Percentiles rank a stretch among this genome's conserved stretches.
Conservation (phyloP, 2,888 invertebrate genomes). For the Aelia acuminata region DNA sequence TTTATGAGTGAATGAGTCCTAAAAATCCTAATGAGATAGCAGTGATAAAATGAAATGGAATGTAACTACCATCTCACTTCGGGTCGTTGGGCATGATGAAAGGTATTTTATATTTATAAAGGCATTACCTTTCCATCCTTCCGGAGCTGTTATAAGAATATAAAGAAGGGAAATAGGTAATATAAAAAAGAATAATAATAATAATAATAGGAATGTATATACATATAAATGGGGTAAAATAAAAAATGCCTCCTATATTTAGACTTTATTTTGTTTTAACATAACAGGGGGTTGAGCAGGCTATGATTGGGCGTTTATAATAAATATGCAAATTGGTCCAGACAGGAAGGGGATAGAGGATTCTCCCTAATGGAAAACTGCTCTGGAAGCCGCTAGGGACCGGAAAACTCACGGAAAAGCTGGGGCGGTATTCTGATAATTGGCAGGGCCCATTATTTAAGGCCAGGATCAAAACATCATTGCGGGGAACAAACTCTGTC, state of each 20-base stretch:
- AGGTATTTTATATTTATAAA: slow-evolving; percentile 35
- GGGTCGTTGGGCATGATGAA: background rate
- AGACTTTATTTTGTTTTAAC: slow-evolving; percentile 42
- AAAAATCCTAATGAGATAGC: slow-evolving; percentile 16
- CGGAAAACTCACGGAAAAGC: slow-evolving; percentile 5
- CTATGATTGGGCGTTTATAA: slow-evolving; percentile 50
- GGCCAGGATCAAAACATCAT: background rate
- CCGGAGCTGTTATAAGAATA: background rate
- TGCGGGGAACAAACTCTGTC: background rate
- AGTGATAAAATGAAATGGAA: slow-evolving; percentile 20
- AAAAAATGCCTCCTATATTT: slow-evolving; percentile 40
- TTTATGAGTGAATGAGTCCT: background rate
- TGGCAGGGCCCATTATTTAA: background rate
- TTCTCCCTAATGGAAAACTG: slow-evolving; percentile 36
- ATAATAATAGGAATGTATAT: slow-evolving; percentile 46
- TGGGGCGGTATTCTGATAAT: background rate
- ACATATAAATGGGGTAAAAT: slow-evolving; percentile 27
- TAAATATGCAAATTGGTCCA: slow-evolving; percentile 41
- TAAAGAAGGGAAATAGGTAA: slow-evolving; percentile 22
- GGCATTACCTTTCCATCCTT: slow-evolving; percentile 26
- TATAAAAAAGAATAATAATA: slow-evolving; percentile 43
- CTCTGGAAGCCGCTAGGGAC: background rate
- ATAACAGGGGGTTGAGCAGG: background rate
- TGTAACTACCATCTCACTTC: background rate
- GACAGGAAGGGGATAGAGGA: slow-evolving; percentile 37